These are phyloP conservation scores for Plecturocebus donacophilus DNA, from an alignment of 2,113 vertebrate species.

Conservation along the genomic window DNA sequence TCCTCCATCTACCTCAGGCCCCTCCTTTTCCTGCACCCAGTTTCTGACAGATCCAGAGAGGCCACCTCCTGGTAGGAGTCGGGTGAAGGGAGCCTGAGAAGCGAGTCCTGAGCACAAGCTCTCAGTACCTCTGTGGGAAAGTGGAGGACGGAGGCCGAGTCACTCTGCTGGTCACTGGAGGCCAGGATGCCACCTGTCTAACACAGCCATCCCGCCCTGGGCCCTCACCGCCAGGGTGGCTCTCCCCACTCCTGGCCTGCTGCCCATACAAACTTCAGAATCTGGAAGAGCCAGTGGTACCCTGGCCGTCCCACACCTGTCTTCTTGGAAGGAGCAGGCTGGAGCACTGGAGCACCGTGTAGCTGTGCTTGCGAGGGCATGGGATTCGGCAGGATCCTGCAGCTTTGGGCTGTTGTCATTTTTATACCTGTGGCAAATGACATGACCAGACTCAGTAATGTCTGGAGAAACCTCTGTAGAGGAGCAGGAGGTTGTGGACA, in stretches of 20 bases:
- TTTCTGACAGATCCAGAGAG: background rate
- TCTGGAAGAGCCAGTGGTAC: background rate
- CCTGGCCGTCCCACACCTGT: background rate
- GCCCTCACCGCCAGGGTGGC: no score
- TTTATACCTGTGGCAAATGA: background rate
- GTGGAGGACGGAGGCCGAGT: background rate
- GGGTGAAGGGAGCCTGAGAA: background rate
- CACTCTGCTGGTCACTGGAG: background rate
- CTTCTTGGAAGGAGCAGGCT: background rate
- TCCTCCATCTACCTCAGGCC: background rate
- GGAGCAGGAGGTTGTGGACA: background rate
- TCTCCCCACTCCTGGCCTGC: background rate
- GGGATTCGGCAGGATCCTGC: background rate
- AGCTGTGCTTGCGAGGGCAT: no score
- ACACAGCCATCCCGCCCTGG: background rate
- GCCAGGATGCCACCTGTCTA: no score
- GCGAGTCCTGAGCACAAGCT: background rate
- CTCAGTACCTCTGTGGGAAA: background rate
- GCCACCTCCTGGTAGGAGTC: background rate
- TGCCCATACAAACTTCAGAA: background rate
- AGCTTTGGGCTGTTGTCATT: background rate
- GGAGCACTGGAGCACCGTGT: background rate
- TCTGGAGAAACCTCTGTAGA: background rate
- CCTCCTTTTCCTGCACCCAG: background rate
- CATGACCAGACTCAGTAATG: background rate